Evolutionary conservation across 1,140 invertebrate species (phyloP), one percentile per base, ranked within the genome.

Genomic region (Nephila pilipes): DNA sequence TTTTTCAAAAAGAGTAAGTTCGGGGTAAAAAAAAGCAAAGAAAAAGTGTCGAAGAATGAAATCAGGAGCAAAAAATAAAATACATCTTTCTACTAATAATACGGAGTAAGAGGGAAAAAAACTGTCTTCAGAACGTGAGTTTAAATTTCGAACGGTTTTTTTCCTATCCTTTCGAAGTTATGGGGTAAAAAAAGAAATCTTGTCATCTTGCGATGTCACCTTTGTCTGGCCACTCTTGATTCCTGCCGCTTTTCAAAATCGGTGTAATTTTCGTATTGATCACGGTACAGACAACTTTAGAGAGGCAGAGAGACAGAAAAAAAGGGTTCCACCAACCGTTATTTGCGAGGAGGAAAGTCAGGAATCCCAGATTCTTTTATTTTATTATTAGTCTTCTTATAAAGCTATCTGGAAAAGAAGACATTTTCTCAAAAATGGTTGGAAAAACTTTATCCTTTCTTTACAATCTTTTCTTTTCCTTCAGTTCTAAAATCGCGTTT

Each of bases 191-290:
- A 16, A 75, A 75, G 29, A 91, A 63, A 83, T 65, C 79, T 83
- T 83, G 75, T 63, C 85, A 88, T 60, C 32, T 69, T 22, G 58
- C 65, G 32, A 80, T 90, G 46, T n/a, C 69, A 90, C 46, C 54
- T 32, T 80, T 90, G 87, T 89, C 60, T 46, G 29, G 29, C n/a
- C 65, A 1, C 36, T 79, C 58, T 22, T 83, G 89, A 83, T 91
- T 91, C 79, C 25, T n/a, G 63, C 36, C 29, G 89, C 79, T 65
- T 54, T 29, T 91, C 79, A 55, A 65, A 91, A 91, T 91, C 89
- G 89, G 55, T 83, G 89, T 63, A 91, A 91, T 91, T 91, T 91
- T 91, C 89, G 79, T 63, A 91, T 91, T 91, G 89, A 91, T 91
- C 89, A 91, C 89, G 89, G 69, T 83, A 29, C 55, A 83, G 79